Evolutionary conservation across 2,888 invertebrate species (phyloP).

Genomic region (Reticulitermes lucifugus): DNA sequence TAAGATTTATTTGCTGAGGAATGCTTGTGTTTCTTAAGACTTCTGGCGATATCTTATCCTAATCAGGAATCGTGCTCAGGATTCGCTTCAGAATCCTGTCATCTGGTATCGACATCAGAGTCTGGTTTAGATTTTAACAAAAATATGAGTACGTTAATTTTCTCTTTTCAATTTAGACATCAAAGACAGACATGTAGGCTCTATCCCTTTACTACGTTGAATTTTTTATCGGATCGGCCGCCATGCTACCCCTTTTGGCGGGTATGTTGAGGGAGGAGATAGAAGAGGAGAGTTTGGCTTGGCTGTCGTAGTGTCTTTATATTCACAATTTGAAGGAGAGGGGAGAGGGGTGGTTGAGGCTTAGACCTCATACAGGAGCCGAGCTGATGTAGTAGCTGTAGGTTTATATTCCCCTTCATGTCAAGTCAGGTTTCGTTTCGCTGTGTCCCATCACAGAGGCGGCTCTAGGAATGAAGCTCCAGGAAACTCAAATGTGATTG

Average conservation of each 20-base stretch:
- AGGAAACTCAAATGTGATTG: not conserved
- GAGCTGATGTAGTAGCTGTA: constrained; percentile 39
- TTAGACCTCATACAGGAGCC: constrained; percentile 43
- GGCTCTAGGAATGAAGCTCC: not conserved
- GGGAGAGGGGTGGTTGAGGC: constrained; percentile 29
- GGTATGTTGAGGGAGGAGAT: constrained; percentile 26
- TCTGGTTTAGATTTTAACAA: constrained; percentile 43
- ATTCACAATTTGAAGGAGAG: constrained; percentile 40
- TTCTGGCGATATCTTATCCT: too few relatives aligned
- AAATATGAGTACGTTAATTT: constrained; percentile 41
- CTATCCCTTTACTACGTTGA: constrained; percentile 40
- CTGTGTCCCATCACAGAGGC: constrained; percentile 18
- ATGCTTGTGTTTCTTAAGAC: too few relatives aligned
- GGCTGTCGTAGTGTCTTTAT: constrained; percentile 44
- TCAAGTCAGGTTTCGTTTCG: constrained; percentile 43
- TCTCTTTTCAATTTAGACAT: constrained; percentile 43
- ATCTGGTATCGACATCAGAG: constrained; percentile 41
- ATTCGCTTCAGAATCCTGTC: constrained; percentile 3
- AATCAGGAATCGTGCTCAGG: not conserved
- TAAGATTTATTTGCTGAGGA: too few relatives aligned
- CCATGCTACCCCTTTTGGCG: constrained; percentile 38
- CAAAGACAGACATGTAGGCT: constrained; percentile 43
- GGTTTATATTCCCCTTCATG: constrained; percentile 42
- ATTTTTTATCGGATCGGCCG: constrained; percentile 43
- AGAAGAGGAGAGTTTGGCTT: constrained; percentile 33